Percentiles rank a stretch among this genome's conserved stretches.
Evolutionary conservation across 1,140 invertebrate genomes (phyloP).

Genomic region (Hestina assimilis): DNA sequence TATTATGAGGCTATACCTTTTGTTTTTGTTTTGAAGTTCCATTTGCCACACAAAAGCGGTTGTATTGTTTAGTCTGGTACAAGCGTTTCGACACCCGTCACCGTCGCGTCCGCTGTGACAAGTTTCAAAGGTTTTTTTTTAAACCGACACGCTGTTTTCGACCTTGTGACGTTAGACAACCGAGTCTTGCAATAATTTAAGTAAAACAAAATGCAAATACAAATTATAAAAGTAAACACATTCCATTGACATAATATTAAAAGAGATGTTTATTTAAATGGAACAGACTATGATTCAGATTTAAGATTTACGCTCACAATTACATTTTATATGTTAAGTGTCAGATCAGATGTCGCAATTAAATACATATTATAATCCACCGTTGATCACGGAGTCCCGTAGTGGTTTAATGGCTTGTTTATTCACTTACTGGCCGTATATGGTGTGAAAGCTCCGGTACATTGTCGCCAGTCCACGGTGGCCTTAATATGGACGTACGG

Average conservation of each 20-base stretch:
- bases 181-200: background rate
- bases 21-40: conserved; percentile 62
- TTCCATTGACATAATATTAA: too few species aligned
- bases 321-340: background rate
- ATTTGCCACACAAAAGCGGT: conserved; percentile 47
- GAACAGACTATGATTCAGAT: background rate
- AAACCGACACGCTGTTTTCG: conserved; percentile 29
- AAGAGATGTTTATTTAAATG: background rate
- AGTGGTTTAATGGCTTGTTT: conserved; percentile 64
- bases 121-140: conserved; percentile 50
- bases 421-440: conserved; percentile 61
- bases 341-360: conserved; percentile 53
- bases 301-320: background rate
- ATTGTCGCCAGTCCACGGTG: conserved; percentile 57
- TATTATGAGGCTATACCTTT: conserved; percentile 56
- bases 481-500: conserved; percentile 27
- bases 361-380: conserved; percentile 60
- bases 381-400: conserved; percentile 46
- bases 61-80: conserved; percentile 56
- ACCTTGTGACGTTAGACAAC: conserved; percentile 38
- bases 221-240: background rate
- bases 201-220: too few species aligned
- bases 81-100: conserved; percentile 69
- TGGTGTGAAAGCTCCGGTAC: conserved; percentile 67
- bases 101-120: conserved; percentile 47